A percentile compares a stretch with the other conserved stretches of the same genome.
Conservation (phyloP, 2,888 invertebrate genomes). For the Heteromurus nitidus region DNA sequence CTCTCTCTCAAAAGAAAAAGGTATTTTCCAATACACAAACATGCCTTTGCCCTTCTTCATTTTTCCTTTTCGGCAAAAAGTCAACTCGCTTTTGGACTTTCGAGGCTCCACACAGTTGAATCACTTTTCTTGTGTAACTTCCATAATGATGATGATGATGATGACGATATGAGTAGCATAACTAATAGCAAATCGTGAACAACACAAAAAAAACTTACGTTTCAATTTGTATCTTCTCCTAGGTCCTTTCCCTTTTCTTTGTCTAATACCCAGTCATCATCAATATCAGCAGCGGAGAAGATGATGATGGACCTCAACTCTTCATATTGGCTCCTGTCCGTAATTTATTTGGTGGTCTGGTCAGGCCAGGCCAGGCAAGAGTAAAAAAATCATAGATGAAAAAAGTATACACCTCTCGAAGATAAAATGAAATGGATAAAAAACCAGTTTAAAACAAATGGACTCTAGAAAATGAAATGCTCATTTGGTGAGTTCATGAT, state of each 20-base stretch:
- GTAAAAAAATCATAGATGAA: no score
- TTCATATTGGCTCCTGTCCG: conserved; percentile 51
- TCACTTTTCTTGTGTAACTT: conserved; percentile 6
- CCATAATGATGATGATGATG: conserved; percentile 13
- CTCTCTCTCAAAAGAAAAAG: conserved; percentile 23
- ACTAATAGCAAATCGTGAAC: conserved; percentile 40
- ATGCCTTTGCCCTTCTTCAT: conserved; percentile 1
- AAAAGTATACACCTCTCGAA: conserved; percentile 15
- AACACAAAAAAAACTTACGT: conserved; percentile 7
- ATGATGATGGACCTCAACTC: conserved; percentile 24
- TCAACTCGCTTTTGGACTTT: background rate
- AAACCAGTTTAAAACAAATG: conserved; percentile 51
- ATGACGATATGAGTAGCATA: conserved; percentile 30
- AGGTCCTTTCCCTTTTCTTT: background rate
- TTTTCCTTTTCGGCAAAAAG: background rate
- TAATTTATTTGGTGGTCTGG: conserved; percentile 47
- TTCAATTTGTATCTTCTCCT: conserved; percentile 44
- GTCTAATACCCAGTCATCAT: background rate
- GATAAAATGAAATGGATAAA: conserved; percentile 15
- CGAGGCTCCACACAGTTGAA: background rate
- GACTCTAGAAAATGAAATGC: background rate
- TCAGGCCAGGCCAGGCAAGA: no score
- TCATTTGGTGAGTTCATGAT: background rate
- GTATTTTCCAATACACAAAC: conserved; percentile 27
- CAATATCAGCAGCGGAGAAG: no score